phyloP scores from a whole-genome alignment of 2,797 vertebrate species.

The Kryptolebias ocellatus region DNA sequence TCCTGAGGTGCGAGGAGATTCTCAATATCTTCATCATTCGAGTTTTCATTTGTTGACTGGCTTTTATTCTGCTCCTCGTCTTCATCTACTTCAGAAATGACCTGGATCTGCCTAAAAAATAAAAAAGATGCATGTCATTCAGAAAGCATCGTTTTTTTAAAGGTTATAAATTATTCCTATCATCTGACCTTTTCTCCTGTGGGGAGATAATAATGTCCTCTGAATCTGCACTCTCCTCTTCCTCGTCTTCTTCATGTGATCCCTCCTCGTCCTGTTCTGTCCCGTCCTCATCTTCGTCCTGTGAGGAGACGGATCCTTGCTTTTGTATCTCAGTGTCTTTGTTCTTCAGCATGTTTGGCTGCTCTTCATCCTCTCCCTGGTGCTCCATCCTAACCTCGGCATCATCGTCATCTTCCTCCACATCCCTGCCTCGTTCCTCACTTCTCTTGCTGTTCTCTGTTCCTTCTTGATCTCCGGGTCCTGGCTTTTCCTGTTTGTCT shows the following conservation, averaged over 20 bases:
- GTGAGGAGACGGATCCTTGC: constrained; percentile 24
- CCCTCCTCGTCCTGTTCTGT: constrained; percentile 23
- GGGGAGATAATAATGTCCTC: constrained; percentile 73
- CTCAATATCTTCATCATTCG: constrained; percentile 72
- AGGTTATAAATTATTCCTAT: rapidly evolving
- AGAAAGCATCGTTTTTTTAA: background rate
- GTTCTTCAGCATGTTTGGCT: constrained; percentile 6
- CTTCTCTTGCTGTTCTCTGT: constrained; percentile 24
- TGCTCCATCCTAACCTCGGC: constrained; percentile 41
- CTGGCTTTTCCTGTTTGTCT: constrained; percentile 5
- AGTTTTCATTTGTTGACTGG: constrained; percentile 28
- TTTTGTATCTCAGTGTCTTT: constrained; percentile 21
- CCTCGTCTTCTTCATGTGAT: constrained; percentile 7
- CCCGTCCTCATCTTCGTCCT: constrained; percentile 40
- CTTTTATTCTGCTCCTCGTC: constrained; percentile 36
- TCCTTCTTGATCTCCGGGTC: constrained; percentile 14
- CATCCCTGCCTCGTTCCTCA: constrained; percentile 8
- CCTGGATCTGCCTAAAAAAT: constrained; percentile 39
- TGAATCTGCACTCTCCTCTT: constrained; percentile 58
- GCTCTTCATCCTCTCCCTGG: constrained; percentile 23
- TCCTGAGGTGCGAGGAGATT: constrained; percentile 73
- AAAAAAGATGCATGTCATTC: background rate
- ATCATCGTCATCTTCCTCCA: constrained; percentile 17
- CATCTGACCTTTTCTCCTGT: constrained; percentile 52
- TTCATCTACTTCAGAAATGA: constrained; percentile 46